Evolutionary conservation across 2,797 vertebrate species (phyloP).

Genomic region (Myotis pilosus): DNA sequence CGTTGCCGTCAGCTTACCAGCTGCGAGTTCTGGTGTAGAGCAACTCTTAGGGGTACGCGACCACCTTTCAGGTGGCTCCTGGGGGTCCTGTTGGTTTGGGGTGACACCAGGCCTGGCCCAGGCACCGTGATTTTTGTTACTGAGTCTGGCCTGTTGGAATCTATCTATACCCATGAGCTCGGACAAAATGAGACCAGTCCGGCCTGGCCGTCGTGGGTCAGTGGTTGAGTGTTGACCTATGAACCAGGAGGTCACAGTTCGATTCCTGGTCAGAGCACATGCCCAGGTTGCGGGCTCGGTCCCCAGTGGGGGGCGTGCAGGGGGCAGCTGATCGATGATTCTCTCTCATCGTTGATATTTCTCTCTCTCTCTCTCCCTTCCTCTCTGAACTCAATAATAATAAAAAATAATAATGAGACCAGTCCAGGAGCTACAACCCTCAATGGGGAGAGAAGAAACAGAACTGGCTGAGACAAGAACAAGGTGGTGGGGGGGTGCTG

Average conservation of each 20-base stretch:
- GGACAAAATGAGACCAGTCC: background rate
- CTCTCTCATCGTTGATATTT: too few species aligned
- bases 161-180: too few species aligned
- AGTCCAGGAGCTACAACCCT: background rate
- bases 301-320: too few species aligned
- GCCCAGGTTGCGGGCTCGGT: too few species aligned
- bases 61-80: background rate
- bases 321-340: too few species aligned
- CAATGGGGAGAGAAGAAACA: background rate
- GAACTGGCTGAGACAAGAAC: background rate
- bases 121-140: background rate
- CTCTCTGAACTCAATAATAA: too few species aligned
- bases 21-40: too few species aligned
- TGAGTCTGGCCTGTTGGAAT: background rate
- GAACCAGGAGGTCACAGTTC: too few species aligned
- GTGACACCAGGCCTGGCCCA: background rate
- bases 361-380: too few species aligned
- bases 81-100: background rate
- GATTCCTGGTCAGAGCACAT: too few species aligned
- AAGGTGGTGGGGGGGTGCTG: background rate
- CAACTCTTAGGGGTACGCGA: rapidly evolving
- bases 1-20: rapidly evolving
- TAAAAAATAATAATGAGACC: background rate
- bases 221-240: too few species aligned
- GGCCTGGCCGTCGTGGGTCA: background rate